Percentiles rank a stretch among this genome's conserved stretches.
Conservation (phyloP, 1,140 invertebrate genomes). For the Pseudoatta argentina region DNA sequence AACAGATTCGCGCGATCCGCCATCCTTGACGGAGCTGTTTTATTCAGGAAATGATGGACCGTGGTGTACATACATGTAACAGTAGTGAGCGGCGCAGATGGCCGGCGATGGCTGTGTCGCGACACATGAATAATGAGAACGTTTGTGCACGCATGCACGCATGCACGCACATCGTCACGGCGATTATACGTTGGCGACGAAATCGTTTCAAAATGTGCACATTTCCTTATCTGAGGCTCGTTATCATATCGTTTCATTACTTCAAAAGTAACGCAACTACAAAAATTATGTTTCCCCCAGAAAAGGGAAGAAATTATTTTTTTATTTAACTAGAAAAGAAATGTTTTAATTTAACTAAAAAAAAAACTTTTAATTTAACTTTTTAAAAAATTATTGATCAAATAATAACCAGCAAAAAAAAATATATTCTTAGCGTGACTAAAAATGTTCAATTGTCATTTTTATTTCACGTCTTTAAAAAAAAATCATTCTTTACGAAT, state of each 20-base stretch:
- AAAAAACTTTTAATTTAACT: too few relatives aligned
- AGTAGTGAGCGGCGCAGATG: slow-evolving; percentile 16
- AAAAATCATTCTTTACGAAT: too few relatives aligned
- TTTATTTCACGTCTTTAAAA: too few relatives aligned
- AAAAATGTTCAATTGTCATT: too few relatives aligned
- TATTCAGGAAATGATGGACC: slow-evolving; percentile 4
- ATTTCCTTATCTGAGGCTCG: slow-evolving; percentile 30
- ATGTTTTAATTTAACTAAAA: too few relatives aligned
- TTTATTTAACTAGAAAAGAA: too few relatives aligned
- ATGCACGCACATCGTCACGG: slow-evolving; percentile 35
- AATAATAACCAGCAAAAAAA: too few relatives aligned
- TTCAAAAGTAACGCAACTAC: too few relatives aligned
- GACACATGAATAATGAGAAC: slow-evolving; percentile 55
- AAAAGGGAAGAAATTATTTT: too few relatives aligned
- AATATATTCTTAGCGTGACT: too few relatives aligned
- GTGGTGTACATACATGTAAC: slow-evolving; percentile 3
- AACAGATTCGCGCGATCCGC: neutral
- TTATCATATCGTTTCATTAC: neutral
- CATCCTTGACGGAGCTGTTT: slow-evolving; percentile 2
- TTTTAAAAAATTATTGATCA: too few relatives aligned
- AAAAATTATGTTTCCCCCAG: too few relatives aligned
- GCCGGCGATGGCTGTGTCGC: neutral
- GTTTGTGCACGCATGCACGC: slow-evolving; percentile 9
- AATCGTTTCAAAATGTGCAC: neutral
- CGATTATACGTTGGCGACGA: neutral